phyloP scores from a whole-genome alignment of 2,888 invertebrate species.

The Caenorhabditis sinica region DNA sequence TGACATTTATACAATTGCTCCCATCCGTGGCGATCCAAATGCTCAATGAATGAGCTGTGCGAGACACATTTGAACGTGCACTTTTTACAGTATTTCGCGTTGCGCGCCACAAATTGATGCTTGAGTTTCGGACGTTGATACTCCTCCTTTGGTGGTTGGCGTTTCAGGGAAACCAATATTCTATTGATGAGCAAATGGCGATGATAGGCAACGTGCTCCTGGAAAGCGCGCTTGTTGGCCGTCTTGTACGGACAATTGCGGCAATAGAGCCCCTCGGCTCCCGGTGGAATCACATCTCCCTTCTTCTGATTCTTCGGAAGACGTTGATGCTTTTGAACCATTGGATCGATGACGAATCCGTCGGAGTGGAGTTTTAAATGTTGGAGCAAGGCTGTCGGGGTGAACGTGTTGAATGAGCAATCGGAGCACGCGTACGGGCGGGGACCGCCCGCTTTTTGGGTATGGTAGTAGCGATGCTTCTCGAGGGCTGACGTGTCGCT shows the following conservation, averaged over 20 bases:
- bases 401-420: conserved; percentile 61
- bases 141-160: conserved; percentile 67
- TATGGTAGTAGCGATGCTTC: conserved; percentile 73
- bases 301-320: conserved; percentile 13
- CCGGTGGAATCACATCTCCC: conserved; percentile 68
- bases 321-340: neutral
- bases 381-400: conserved; percentile 26
- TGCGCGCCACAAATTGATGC: conserved; percentile 24
- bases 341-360: conserved; percentile 15
- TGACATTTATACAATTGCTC: conserved; percentile 60
- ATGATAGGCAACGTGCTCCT: conserved; percentile 73
- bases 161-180: conserved; percentile 73
- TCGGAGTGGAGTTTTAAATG: conserved; percentile 33
- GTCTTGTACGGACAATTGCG: conserved; percentile 72
- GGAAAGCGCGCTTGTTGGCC: conserved; percentile 54
- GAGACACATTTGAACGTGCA: conserved; percentile 76
- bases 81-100: conserved; percentile 55
- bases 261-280: conserved; percentile 71
- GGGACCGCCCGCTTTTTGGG: conserved; percentile 36
- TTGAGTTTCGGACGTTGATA: conserved; percentile 56
- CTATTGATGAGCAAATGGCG: conserved; percentile 71
- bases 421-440: conserved; percentile 72
- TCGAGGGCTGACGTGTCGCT: conserved; percentile 47
- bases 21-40: conserved; percentile 74
- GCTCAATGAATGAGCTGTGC: conserved; percentile 65